Percentiles rank a stretch among this genome's conserved stretches.
Evolutionary conservation across 2,888 invertebrate species (phyloP).

Genomic region (Eubasilissa splendida): DNA sequence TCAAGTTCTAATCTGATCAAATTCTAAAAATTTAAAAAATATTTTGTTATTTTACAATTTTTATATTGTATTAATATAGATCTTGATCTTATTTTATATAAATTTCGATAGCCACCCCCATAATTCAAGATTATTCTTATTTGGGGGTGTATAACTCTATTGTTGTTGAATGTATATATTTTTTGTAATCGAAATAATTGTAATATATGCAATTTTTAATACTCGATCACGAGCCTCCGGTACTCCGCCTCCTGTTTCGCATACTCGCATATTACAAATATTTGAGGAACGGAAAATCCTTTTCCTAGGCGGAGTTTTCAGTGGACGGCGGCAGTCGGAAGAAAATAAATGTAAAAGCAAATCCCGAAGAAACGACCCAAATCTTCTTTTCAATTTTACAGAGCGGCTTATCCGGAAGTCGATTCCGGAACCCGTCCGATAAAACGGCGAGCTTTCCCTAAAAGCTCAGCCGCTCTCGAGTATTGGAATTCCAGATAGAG

Average conservation of each 20-base stretch:
- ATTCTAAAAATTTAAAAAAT: too few species aligned
- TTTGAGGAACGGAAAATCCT: conserved; percentile 26
- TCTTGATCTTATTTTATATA: too few species aligned
- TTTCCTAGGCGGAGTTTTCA: conserved; percentile 19
- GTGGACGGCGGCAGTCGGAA: conserved; percentile 28
- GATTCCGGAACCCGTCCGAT: conserved; percentile 48
- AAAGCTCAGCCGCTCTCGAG: conserved; percentile 18
- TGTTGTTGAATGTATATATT: too few species aligned
- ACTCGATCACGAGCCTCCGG: not conserved
- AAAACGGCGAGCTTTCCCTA: conserved; percentile 33
- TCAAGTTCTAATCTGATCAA: too few species aligned
- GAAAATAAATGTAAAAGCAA: conserved; percentile 46
- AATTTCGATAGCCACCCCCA: too few species aligned
- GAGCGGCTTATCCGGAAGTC: conserved; percentile 52
- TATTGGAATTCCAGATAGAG: conserved; percentile 16
- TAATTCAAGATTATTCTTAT: too few species aligned
- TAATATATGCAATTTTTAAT: too few species aligned
- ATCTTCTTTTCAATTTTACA: conserved; percentile 56
- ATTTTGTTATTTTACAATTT: too few species aligned
- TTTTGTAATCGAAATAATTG: too few species aligned
- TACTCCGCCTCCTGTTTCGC: not conserved
- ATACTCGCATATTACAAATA: conserved; percentile 30
- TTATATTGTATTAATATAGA: too few species aligned
- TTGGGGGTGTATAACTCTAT: too few species aligned
- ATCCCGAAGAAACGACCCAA: conserved; percentile 48